Percentiles rank a stretch among this genome's conserved stretches.
Evolutionary conservation across 2,113 vertebrate genomes (phyloP).

Genomic region (Brevimyrus niger): DNA sequence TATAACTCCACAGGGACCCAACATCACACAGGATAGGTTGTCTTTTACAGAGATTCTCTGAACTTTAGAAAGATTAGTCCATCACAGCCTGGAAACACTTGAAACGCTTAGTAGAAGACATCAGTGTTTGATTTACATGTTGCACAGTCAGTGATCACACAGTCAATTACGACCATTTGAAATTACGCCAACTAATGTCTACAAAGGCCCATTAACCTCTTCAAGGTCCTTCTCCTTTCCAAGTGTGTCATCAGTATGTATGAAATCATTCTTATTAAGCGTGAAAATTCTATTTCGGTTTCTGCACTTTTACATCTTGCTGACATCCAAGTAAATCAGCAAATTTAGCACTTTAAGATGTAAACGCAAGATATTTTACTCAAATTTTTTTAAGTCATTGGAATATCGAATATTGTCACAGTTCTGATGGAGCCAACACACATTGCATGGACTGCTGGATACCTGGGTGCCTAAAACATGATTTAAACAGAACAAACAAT

Average conservation of each 20-base stretch:
- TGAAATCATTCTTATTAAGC: neutral
- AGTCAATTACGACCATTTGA: neutral
- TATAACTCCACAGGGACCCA: neutral
- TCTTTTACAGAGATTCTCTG: neutral
- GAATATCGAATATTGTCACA: neutral
- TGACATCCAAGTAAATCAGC: neutral
- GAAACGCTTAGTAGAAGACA: slow-evolving; percentile 18
- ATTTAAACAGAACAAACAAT: neutral
- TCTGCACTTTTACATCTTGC: neutral
- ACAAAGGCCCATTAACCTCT: neutral
- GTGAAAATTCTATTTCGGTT: neutral
- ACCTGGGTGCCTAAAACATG: neutral
- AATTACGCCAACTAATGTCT: neutral
- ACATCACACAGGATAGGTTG: neutral
- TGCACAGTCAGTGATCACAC: slow-evolving; percentile 7
- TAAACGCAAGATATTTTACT: neutral
- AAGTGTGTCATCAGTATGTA: neutral
- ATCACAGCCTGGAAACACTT: neutral
- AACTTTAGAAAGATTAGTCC: neutral
- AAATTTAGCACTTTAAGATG: neutral
- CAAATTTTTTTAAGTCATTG: neutral
- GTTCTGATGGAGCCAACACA: neutral
- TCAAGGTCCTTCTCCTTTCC: neutral
- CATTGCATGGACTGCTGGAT: neutral
- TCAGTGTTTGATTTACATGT: slow-evolving; percentile 46